A percentile compares a stretch with the other conserved stretches of the same genome.
Evolutionary conservation across 2,888 invertebrate species (phyloP).

Genomic region (Andrena praecox): DNA sequence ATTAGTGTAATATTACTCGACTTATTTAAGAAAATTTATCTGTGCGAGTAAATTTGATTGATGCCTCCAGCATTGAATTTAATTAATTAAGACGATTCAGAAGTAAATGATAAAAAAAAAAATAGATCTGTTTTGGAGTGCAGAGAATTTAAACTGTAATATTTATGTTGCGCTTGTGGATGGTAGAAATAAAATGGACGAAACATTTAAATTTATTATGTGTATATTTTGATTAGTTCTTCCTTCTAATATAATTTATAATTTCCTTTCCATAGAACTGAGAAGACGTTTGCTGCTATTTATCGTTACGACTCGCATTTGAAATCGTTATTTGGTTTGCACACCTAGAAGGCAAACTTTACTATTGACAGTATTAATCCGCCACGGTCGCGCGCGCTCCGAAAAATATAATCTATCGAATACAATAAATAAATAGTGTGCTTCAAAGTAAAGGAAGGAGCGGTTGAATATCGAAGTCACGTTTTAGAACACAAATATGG

Average conservation of each 20-base stretch:
- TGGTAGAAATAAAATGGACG: too few relatives aligned
- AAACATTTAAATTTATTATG: too few relatives aligned
- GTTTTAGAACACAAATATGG: conserved; percentile 5
- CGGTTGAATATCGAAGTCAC: conserved; percentile 29
- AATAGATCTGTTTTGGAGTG: too few relatives aligned
- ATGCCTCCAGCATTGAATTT: too few relatives aligned
- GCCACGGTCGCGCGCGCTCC: neutral
- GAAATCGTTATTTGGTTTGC: conserved; percentile 8
- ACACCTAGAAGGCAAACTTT: neutral
- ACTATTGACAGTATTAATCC: neutral
- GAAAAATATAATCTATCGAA: conserved; percentile 54
- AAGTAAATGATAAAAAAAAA: too few relatives aligned
- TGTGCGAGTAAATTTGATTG: neutral
- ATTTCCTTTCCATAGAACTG: neutral
- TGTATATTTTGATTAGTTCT: too few relatives aligned
- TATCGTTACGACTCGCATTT: neutral
- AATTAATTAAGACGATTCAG: too few relatives aligned
- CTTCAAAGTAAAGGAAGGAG: conserved; percentile 55
- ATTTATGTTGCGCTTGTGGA: too few relatives aligned
- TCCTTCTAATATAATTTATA: neutral
- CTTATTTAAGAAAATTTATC: neutral
- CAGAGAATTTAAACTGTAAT: too few relatives aligned
- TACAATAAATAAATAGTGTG: conserved; percentile 17
- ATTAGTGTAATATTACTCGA: neutral
- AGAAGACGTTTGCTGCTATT: neutral